phyloP scores from a whole-genome alignment of 1,140 invertebrate species.

The Saccostrea cuccullata region DNA sequence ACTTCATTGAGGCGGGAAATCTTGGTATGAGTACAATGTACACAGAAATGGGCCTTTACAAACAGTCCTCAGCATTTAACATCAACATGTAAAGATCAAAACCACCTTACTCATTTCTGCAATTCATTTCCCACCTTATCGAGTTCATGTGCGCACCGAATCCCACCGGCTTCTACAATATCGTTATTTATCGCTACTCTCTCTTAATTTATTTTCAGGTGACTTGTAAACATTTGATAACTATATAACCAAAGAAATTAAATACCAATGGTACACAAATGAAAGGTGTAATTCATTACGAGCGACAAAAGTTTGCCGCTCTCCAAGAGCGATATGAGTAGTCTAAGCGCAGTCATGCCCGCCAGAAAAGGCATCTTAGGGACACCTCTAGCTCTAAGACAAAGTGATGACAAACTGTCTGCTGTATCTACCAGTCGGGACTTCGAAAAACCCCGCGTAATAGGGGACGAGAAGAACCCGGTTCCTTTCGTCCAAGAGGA shows the following conservation, averaged over 20 bases:
- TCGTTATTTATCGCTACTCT: conserved; percentile 14
- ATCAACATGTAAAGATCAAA: not conserved
- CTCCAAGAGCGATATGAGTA: conserved; percentile 12
- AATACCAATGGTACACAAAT: conserved; percentile 21
- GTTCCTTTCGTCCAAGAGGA: conserved; percentile 55
- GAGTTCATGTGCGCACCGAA: not conserved
- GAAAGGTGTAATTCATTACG: conserved; percentile 33
- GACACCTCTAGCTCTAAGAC: not conserved
- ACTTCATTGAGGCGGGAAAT: conserved; percentile 20
- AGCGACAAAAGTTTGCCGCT: conserved; percentile 5
- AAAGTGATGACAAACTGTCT: conserved; percentile 30
- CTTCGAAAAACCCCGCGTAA: not conserved
- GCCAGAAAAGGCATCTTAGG: conserved; percentile 27
- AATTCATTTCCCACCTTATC: not conserved
- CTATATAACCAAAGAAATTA: conserved; percentile 34
- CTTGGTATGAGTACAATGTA: conserved; percentile 12
- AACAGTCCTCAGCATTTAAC: not conserved
- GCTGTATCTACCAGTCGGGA: not conserved
- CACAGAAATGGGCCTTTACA: not conserved
- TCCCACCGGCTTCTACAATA: not conserved
- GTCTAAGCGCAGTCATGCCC: conserved; percentile 23
- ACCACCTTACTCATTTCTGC: not conserved
- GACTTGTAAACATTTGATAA: conserved; percentile 38
- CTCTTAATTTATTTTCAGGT: conserved; percentile 30
- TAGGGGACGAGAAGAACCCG: conserved; percentile 19